These are phyloP conservation scores for Drosophila kepulauana DNA, from an alignment of 1,140 invertebrate species.

Conservation along the genomic window DNA sequence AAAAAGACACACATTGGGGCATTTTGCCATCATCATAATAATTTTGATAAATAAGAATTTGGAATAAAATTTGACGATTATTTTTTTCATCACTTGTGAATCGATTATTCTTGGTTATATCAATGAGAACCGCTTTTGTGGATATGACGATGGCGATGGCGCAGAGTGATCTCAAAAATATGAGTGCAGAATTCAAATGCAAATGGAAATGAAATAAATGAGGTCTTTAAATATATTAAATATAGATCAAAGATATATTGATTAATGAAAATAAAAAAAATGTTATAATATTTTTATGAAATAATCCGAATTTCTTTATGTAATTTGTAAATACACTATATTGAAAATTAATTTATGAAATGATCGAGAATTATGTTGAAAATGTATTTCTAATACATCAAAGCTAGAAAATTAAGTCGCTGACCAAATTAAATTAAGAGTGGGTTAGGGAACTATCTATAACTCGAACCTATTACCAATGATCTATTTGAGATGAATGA, in stretches of 20 bases:
- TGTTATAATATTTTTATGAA: too few species aligned
- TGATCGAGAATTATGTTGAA: too few species aligned
- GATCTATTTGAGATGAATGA: not conserved
- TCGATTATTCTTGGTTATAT: slow-evolving; percentile 49
- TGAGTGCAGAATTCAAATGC: not conserved
- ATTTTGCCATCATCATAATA: slow-evolving; percentile 52
- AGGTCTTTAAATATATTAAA: not conserved
- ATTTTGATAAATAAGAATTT: slow-evolving; percentile 65
- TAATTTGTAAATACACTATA: too few species aligned
- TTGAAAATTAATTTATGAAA: too few species aligned
- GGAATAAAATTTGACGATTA: slow-evolving; percentile 49
- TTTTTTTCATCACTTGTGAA: slow-evolving; percentile 15
- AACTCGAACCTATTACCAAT: not conserved
- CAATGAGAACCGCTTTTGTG: slow-evolving; percentile 34
- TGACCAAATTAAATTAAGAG: not conserved
- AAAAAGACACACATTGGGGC: slow-evolving; percentile 44
- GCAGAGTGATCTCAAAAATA: slow-evolving; percentile 26
- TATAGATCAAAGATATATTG: not conserved
- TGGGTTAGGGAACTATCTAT: not conserved
- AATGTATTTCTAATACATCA: too few species aligned
- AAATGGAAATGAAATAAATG: not conserved
- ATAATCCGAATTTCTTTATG: too few species aligned
- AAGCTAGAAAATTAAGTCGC: not conserved
- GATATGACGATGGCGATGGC: slow-evolving; percentile 43
- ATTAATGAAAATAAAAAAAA: not conserved